Conservation (phyloP, 30 jellyfish, hydroid and myxozoan species). For the Hydractinia echinata region DNA sequence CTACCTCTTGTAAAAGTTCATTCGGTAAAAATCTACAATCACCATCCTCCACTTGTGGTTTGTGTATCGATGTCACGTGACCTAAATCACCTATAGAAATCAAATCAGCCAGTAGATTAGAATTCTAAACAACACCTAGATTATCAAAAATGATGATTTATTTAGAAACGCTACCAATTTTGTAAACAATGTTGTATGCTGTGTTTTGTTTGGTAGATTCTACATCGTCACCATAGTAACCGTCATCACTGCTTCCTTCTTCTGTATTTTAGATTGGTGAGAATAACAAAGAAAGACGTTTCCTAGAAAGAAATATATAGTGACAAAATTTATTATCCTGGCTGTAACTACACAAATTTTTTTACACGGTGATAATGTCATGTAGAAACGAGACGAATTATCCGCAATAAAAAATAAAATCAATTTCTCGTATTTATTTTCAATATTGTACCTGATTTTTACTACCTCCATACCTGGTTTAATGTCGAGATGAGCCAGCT, state of each 20-base stretch:
- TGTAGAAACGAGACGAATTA: no score
- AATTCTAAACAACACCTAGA: not conserved
- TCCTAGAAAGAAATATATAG: conserved; percentile 30
- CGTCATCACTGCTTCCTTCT: conserved; percentile 83
- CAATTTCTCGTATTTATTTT: no score
- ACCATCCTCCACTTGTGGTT: conserved; percentile 91
- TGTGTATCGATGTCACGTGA: conserved; percentile 73
- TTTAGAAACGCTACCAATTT: conserved; percentile 44
- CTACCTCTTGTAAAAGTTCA: conserved; percentile 83
- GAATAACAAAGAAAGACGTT: conserved; percentile 59
- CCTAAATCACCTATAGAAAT: conserved; percentile 77
- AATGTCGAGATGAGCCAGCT: conserved; percentile 79
- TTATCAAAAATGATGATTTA: not conserved
- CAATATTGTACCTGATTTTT: not conserved
- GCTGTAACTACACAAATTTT: no score
- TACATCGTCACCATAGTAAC: conserved; percentile 62
- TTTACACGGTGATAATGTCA: no score
- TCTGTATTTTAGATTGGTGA: conserved; percentile 33
- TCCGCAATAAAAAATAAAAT: no score
- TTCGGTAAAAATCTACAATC: conserved; percentile 82
- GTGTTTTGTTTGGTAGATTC: conserved; percentile 6
- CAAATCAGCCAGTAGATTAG: not conserved
- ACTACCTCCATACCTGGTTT: conserved; percentile 52
- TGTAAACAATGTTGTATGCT: conserved; percentile 45
- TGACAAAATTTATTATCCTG: no score